Base-by-base conservation (phyloP, 2,113 vertebrate genomes). In the Equus przewalskii region DNA sequence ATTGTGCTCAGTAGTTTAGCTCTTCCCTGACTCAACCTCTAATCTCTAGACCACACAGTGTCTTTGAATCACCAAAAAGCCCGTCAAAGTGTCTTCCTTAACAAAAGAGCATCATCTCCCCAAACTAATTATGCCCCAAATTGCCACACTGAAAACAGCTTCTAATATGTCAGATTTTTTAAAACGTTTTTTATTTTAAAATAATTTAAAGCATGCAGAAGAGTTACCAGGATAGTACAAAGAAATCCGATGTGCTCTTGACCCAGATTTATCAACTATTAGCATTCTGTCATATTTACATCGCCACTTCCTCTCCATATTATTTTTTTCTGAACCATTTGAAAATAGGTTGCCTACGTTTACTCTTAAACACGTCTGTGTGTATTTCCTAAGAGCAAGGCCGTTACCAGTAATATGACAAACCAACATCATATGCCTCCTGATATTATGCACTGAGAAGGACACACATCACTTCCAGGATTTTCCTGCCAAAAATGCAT, bases 371-470 rank as follows among this genome's bases (percentile, higher is more conserved):
- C 14, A 87, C 8, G 83, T 90, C 41, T 46, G 0, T 94, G 21
- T 86, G 19, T 64, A 70, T 86, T 82, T 92, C 51, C 67, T 80
- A 88, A 87, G 69, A 94, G 56, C 73, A 95, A 92, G 22, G 19
- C 15, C 64, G 84, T 64, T 19, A 73, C 19, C 41, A 76, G 36
- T 72, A 60, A 73, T 69, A 58, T 49, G 18, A 88, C 51, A 95
- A 90, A 80, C 51, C 58, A 84, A 24, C 11, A 78, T 97, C 85
- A 75, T 3, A 9, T 91, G 51, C 81, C 13, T 97, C 62, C 33
- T 89, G 36, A 81, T 82, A 73, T 49, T 16, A 75, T 93, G 28
- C 30, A n/a, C 73, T 64, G 30, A 86, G 64, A 80, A 89, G n/a
- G 82, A 46, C 28, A 69, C 16, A 89, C 12, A 73, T 60, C 9